Evolutionary conservation across 2,113 vertebrate genomes (phyloP).

Genomic region (Alligator sinensis): DNA sequence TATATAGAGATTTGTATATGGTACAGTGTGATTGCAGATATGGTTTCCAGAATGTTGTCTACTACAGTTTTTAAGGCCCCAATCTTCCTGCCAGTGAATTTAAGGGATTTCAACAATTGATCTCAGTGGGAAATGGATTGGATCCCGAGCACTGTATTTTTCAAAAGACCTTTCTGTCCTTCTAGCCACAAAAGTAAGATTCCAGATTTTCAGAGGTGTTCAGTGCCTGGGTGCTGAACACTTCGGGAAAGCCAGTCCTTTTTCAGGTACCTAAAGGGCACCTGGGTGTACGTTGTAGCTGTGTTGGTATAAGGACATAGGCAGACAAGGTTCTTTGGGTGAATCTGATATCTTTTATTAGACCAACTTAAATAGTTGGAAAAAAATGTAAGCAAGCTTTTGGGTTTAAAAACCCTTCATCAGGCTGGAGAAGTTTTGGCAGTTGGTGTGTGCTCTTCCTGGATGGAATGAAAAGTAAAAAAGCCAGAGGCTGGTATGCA

Average conservation of each 20-base stretch:
- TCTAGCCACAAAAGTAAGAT: neutral
- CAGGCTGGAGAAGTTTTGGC: neutral
- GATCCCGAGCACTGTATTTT: neutral
- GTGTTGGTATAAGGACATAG: too few relatives aligned
- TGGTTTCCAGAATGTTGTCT: neutral
- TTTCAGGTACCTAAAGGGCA: neutral
- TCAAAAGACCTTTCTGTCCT: neutral
- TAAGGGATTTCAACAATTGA: neutral
- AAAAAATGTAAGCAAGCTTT: neutral
- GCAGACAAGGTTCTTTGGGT: too few relatives aligned
- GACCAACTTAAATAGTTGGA: neutral
- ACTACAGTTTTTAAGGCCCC: neutral
- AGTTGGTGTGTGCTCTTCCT: too few relatives aligned
- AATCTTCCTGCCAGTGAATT: neutral
- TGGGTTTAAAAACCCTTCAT: neutral
- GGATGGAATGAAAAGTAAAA: too few relatives aligned
- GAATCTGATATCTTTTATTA: too few relatives aligned
- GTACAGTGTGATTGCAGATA: neutral
- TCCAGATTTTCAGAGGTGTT: neutral
- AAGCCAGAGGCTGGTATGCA: too few relatives aligned
- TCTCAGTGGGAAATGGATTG: neutral
- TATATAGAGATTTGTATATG: too few relatives aligned
- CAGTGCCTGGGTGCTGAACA: slow-evolving; percentile 17
- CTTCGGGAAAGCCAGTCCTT: neutral
- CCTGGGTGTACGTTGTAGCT: too few relatives aligned